Conservation (phyloP, 1,140 invertebrate species). For the Neodiprion virginianus region DNA sequence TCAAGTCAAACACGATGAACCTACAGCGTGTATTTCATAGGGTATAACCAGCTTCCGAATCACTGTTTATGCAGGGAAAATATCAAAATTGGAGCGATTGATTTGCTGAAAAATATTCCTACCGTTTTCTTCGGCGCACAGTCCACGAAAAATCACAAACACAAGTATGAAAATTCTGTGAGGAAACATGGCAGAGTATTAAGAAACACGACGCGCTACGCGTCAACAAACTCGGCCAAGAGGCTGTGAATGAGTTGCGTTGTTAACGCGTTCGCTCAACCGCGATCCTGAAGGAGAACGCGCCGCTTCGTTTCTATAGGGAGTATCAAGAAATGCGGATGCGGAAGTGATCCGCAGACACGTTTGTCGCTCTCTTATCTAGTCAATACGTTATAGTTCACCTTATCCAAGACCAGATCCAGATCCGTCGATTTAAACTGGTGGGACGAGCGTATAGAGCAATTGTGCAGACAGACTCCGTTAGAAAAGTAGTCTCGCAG, state of each 20-base stretch:
- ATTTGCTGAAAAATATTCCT: not conserved
- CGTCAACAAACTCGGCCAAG: not conserved
- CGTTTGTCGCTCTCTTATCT: not conserved
- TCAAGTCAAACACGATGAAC: too few species aligned
- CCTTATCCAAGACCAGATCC: not conserved
- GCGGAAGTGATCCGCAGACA: not conserved
- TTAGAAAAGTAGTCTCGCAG: not conserved
- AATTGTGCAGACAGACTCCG: not conserved
- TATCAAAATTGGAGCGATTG: too few species aligned
- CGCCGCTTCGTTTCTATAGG: not conserved
- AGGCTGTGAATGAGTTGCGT: not conserved
- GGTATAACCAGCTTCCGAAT: too few species aligned
- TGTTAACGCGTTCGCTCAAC: not conserved
- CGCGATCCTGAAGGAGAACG: not conserved
- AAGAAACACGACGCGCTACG: not conserved
- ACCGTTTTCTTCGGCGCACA: constrained; percentile 4
- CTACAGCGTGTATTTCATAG: too few species aligned
- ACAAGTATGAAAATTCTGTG: not conserved
- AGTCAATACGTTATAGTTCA: not conserved
- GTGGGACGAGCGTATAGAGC: not conserved
- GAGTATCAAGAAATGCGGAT: constrained; percentile 2
- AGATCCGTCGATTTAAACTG: not conserved
- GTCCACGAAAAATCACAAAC: not conserved
- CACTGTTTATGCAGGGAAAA: too few species aligned
- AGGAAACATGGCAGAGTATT: not conserved